A percentile compares a stretch with the other conserved stretches of the same genome.
Evolutionary conservation across 2,113 vertebrate genomes (phyloP).

Genomic region (Paradoxurus hermaphroditus): DNA sequence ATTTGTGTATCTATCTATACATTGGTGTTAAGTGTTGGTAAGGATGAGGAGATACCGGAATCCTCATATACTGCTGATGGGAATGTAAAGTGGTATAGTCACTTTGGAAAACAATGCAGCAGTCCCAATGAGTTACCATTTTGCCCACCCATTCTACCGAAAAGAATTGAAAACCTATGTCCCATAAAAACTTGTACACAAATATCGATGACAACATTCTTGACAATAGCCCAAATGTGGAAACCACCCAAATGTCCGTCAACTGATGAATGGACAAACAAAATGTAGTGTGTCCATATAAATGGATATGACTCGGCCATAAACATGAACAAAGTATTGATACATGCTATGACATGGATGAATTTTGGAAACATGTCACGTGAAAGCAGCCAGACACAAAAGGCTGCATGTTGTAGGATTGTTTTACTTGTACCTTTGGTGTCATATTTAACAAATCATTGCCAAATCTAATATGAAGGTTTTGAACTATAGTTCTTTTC

Average conservation of each 20-base stretch:
- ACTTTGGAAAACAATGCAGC: neutral
- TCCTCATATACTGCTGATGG: neutral
- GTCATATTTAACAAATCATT: neutral
- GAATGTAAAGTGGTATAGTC: neutral
- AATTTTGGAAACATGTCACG: neutral
- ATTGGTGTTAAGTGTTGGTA: neutral
- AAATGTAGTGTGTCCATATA: neutral
- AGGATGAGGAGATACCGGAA: neutral
- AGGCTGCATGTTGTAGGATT: neutral
- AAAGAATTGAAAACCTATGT: neutral
- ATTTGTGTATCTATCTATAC: neutral
- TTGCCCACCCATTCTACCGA: neutral
- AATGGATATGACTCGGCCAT: neutral
- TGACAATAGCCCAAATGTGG: neutral
- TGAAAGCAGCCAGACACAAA: neutral
- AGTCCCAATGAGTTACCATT: neutral
- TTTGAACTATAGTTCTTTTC: neutral
- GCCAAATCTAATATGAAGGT: neutral
- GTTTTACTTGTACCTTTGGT: neutral
- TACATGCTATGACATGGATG: neutral
- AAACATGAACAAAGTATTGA: neutral
- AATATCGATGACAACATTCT: neutral
- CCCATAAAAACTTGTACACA: neutral
- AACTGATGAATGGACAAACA: neutral
- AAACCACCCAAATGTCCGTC: neutral